phyloP scores from a whole-genome alignment of 2,113 vertebrate species.

The Equus przewalskii region DNA sequence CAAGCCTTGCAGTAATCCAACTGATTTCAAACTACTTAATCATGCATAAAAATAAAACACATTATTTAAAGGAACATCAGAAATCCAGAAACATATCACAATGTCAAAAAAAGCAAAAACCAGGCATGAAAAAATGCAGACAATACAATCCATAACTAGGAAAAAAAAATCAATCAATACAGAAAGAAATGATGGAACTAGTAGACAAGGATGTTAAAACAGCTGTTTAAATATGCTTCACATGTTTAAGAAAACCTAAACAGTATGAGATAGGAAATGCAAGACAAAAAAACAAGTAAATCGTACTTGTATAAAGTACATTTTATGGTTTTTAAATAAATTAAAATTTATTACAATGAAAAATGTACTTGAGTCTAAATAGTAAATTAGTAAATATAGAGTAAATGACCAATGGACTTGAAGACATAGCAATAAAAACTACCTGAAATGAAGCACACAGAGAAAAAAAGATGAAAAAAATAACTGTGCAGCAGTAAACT shows the following conservation, averaged over 20 bases:
- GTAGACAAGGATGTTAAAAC: not conserved
- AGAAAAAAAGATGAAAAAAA: not conserved
- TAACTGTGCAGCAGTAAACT: not conserved
- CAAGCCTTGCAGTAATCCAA: not conserved
- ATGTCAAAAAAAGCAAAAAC: not conserved
- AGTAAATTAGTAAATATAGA: not conserved
- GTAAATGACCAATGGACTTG: slow-evolving; percentile 9
- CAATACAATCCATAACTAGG: not conserved
- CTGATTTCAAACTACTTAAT: slow-evolving; percentile 48
- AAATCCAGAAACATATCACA: not conserved
- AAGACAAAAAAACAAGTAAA: not conserved
- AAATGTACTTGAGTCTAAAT: not conserved
- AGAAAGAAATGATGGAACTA: not conserved
- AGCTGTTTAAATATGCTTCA: not conserved
- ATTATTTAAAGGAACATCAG: not conserved
- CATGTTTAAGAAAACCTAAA: not conserved
- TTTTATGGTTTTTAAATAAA: slow-evolving; percentile 37
- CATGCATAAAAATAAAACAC: not conserved
- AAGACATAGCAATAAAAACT: slow-evolving; percentile 16
- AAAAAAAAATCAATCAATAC: not conserved
- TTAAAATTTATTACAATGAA: not conserved
- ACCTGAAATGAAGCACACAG: not conserved
- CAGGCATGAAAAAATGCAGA: not conserved
- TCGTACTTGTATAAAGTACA: not conserved
- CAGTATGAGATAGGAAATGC: not conserved